These are phyloP conservation scores for Platorchestia sp. DNA, from an alignment of 1,140 invertebrate genomes.

Conservation along the genomic window DNA sequence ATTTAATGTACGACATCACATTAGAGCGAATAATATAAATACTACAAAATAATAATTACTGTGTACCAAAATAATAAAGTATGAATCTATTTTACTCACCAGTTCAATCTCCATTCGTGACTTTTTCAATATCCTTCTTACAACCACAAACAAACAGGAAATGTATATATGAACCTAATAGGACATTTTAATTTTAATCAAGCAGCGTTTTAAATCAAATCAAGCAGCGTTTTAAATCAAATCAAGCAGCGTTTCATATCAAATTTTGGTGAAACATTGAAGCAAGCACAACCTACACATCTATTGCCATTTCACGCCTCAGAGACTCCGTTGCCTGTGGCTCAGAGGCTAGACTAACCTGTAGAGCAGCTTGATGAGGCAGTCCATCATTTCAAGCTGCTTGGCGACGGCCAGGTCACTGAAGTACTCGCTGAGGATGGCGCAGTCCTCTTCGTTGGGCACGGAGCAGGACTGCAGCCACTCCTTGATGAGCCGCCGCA, in stretches of 20 bases:
- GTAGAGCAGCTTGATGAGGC: conserved; percentile 56
- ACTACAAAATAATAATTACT: too few relatives aligned
- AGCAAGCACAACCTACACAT: neutral
- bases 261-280: neutral
- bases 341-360: conserved; percentile 38
- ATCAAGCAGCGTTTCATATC: neutral
- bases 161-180: neutral
- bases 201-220: neutral
- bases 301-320: neutral
- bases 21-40: too few relatives aligned
- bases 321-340: too few relatives aligned
- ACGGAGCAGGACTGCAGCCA: conserved; percentile 52
- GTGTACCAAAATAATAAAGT: too few relatives aligned
- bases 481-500: conserved; percentile 50
- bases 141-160: neutral
- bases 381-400: conserved; percentile 59
- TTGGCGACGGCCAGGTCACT: conserved; percentile 15
- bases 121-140: neutral
- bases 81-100: neutral
- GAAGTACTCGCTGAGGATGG: conserved; percentile 56
- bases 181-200: neutral
- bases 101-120: neutral
- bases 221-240: neutral
- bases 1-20: too few relatives aligned
- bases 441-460: conserved; percentile 54